Percentiles rank a stretch among this genome's conserved stretches.
These are phyloP conservation scores for Erinaceus europaeus DNA, from an alignment of 2,113 vertebrate genomes.

Conservation along the genomic window DNA sequence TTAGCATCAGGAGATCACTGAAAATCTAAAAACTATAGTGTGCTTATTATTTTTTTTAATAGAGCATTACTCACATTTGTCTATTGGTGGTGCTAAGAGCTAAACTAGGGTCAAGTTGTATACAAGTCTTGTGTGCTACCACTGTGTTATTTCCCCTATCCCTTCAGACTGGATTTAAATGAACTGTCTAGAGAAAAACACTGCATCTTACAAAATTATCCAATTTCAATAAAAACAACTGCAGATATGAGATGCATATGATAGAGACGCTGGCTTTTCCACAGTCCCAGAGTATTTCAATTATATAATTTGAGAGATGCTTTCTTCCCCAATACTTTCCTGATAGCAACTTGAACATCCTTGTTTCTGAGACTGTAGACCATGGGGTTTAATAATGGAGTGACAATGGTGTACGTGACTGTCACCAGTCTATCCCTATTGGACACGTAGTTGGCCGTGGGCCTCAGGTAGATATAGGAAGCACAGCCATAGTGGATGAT, in stretches of 20 bases:
- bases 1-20: too few species aligned
- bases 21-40: too few species aligned
- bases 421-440: slow-evolving; percentile 58
- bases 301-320: not conserved
- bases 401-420: slow-evolving; percentile 63
- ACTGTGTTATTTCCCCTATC: too few species aligned
- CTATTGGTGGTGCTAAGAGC: too few species aligned
- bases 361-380: slow-evolving; percentile 69
- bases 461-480: slow-evolving; percentile 43
- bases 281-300: too few species aligned
- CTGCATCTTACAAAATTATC: not conserved
- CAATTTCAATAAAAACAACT: not conserved
- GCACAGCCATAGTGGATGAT: slow-evolving; percentile 47
- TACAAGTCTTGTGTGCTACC: too few species aligned
- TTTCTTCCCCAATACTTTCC: slow-evolving; percentile 28
- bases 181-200: not conserved
- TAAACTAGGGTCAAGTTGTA: too few species aligned
- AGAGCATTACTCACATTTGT: too few species aligned
- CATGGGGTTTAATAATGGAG: slow-evolving; percentile 62
- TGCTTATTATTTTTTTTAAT: too few species aligned
- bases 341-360: slow-evolving; percentile 49
- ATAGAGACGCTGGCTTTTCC: not conserved
- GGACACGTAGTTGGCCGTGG: not conserved
- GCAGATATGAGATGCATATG: not conserved
- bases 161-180: not conserved